Conservation (phyloP, 2,888 invertebrate species). For the Altica lythri region DNA sequence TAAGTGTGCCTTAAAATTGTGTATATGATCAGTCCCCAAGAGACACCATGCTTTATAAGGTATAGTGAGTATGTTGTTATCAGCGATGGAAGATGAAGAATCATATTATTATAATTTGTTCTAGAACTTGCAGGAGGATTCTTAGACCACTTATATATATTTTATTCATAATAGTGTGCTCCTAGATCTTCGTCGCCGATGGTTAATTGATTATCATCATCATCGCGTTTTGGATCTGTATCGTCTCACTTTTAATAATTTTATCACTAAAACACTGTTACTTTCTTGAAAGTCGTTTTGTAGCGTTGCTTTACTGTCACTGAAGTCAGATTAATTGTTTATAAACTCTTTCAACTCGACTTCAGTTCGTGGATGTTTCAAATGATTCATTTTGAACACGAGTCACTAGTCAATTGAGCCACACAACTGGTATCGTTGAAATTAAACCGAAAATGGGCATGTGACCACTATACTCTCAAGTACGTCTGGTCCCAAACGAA, state of each 20-base stretch:
- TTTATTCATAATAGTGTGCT: constrained; percentile 13
- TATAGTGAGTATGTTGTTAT: not conserved
- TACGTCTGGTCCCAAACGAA: too few species aligned
- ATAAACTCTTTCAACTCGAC: too few species aligned
- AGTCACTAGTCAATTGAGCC: too few species aligned
- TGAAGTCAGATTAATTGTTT: constrained; percentile 14
- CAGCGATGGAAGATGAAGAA: constrained; percentile 2
- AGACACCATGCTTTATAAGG: constrained; percentile 8
- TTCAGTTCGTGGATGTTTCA: too few species aligned
- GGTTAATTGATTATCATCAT: constrained; percentile 13
- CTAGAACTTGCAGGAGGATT: constrained; percentile 16
- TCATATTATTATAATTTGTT: too few species aligned
- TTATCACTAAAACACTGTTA: not conserved
- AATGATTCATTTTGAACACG: too few species aligned
- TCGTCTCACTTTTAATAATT: too few species aligned
- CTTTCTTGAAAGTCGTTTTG: constrained; percentile 2
- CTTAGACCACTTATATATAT: constrained; percentile 16
- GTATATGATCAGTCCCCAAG: not conserved
- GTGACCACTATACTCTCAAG: too few species aligned
- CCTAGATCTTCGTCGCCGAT: constrained; percentile 6
- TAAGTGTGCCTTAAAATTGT: not conserved
- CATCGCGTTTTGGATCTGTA: constrained; percentile 10
- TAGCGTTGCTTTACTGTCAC: constrained; percentile 6
- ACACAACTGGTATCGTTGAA: too few species aligned
- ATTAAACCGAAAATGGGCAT: too few species aligned